A percentile compares a stretch with the other conserved stretches of the same genome.
Evolutionary conservation across 2,113 vertebrate genomes (phyloP).

Genomic region (Aegotheles bennettii): DNA sequence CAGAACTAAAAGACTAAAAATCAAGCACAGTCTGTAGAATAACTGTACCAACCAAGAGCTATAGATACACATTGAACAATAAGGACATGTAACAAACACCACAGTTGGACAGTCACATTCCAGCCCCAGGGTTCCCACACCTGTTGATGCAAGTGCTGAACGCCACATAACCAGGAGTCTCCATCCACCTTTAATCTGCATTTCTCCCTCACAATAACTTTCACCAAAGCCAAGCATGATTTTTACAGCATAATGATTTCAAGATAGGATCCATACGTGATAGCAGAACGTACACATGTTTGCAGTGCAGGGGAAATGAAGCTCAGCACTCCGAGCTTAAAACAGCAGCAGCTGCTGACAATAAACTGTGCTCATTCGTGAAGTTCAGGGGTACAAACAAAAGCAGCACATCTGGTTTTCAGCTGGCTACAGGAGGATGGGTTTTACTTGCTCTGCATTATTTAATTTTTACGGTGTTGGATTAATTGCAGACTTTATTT

Average conservation of each 20-base stretch:
- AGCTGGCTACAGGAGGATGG: slow-evolving; percentile 14
- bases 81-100: neutral
- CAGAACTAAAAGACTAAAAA: neutral
- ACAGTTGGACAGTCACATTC: neutral
- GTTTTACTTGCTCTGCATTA: neutral
- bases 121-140: neutral
- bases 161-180: neutral
- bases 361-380: slow-evolving; percentile 3
- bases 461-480: neutral
- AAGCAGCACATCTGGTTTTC: slow-evolving; percentile 15
- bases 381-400: slow-evolving; percentile 25
- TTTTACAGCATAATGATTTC: neutral
- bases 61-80: neutral
- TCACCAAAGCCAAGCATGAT: neutral
- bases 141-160: neutral
- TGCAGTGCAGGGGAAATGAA: neutral
- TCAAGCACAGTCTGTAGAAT: neutral
- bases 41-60: neutral
- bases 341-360: slow-evolving; percentile 28
- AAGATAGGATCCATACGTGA: neutral
- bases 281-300: neutral
- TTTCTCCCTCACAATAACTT: neutral
- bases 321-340: neutral
- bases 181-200: neutral
- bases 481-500: neutral